Conservation (phyloP, 2,888 invertebrate species). For the Heliconius sara region DNA sequence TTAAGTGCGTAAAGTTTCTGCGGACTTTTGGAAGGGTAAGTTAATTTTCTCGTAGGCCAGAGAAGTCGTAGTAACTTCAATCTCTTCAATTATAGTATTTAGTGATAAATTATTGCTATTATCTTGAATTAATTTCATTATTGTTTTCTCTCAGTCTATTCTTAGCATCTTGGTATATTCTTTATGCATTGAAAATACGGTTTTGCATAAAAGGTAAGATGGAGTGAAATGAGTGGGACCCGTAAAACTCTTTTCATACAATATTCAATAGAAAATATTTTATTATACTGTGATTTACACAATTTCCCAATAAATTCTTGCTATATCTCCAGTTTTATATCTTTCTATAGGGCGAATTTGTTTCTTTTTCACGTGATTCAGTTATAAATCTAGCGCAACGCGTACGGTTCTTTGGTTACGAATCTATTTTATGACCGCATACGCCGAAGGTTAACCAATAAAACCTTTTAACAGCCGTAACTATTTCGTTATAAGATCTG, state of each 20-base stretch:
- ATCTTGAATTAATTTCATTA: constrained; percentile 59
- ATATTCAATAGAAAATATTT: constrained; percentile 83
- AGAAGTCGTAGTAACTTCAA: constrained; percentile 59
- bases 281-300: constrained; percentile 82
- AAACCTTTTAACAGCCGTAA: constrained; percentile 84
- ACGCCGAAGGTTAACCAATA: constrained; percentile 83
- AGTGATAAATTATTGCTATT: constrained; percentile 20
- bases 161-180: background rate
- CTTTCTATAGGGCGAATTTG: constrained; percentile 78
- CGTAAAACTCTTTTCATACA: constrained; percentile 81
- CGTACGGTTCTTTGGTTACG: constrained; percentile 80
- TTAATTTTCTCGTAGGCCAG: constrained; percentile 71
- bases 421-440: constrained; percentile 82
- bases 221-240: constrained; percentile 77
- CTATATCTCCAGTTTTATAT: constrained; percentile 80
- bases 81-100: constrained; percentile 57
- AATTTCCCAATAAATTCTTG: constrained; percentile 80
- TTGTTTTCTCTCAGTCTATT: background rate
- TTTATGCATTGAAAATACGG: constrained; percentile 52
- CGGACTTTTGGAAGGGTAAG: constrained; percentile 70
- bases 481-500: constrained; percentile 83
- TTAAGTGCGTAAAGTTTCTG: constrained; percentile 83
- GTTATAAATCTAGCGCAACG: constrained; percentile 79
- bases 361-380: constrained; percentile 80
- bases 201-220: constrained; percentile 78